A percentile compares a stretch with the other conserved stretches of the same genome.
These are phyloP conservation scores for Hestina assimilis DNA, from an alignment of 1,140 invertebrate species.

Conservation along the genomic window DNA sequence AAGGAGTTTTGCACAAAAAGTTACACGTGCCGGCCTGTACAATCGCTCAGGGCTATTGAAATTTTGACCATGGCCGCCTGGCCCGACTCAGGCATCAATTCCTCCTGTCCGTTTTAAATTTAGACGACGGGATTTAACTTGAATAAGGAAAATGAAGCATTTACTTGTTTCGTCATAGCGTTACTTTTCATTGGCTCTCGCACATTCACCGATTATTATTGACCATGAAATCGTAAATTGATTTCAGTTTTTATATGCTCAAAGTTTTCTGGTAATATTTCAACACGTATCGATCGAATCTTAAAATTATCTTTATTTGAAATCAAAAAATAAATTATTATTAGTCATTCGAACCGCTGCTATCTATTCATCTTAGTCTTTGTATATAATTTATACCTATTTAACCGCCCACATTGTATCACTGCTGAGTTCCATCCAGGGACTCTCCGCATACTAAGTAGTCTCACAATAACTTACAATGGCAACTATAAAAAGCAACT, in stretches of 20 bases:
- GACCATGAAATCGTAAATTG: slow-evolving; percentile 6
- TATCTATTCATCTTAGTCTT: not conserved
- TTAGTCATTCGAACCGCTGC: slow-evolving; percentile 36
- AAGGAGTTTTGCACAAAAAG: slow-evolving; percentile 74
- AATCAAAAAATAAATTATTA: not conserved
- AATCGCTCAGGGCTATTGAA: slow-evolving; percentile 72
- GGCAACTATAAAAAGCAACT: slow-evolving; percentile 39
- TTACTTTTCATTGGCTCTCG: slow-evolving; percentile 11
- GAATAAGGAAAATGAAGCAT: slow-evolving; percentile 14
- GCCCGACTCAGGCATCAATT: slow-evolving; percentile 59
- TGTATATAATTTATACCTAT: slow-evolving; percentile 25
- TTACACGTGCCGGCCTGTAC: slow-evolving; percentile 72
- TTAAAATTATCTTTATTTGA: not conserved
- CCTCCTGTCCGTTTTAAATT: slow-evolving; percentile 43
- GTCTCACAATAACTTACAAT: slow-evolving; percentile 49
- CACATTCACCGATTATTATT: slow-evolving; percentile 10
- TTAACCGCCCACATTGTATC: slow-evolving; percentile 44
- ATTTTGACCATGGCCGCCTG: slow-evolving; percentile 62
- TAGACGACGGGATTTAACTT: slow-evolving; percentile 35
- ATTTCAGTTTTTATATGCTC: not conserved
- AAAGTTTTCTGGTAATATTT: not conserved
- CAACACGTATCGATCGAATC: not conserved
- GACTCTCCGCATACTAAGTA: slow-evolving; percentile 45
- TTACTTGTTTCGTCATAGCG: slow-evolving; percentile 1
- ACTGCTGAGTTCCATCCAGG: slow-evolving; percentile 27